Evolutionary conservation across 2,797 vertebrate genomes (phyloP).

Genomic region (Steatocranus sp.): DNA sequence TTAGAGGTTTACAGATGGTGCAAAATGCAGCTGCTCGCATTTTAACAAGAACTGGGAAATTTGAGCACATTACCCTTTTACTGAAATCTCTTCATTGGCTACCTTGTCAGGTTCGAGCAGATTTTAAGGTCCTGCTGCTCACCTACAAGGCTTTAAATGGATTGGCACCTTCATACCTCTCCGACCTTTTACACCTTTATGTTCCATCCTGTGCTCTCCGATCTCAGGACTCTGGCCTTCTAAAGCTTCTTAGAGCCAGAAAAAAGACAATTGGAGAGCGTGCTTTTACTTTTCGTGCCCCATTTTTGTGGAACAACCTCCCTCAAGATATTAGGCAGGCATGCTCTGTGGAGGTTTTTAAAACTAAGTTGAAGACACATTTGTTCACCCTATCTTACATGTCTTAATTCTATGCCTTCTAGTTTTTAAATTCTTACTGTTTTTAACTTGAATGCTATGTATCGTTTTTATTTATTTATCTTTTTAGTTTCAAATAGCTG

Average conservation of each 20-base stretch:
- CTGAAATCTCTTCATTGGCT: neutral
- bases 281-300: rapidly evolving
- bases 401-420: neutral
- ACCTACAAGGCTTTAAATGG: neutral
- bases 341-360: neutral
- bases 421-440: neutral
- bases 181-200: neutral
- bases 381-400: neutral
- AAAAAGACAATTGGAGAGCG: neutral
- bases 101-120: neutral
- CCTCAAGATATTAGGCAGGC: neutral
- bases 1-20: neutral
- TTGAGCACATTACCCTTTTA: neutral
- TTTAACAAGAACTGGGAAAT: neutral
- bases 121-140: neutral
- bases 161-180: neutral
- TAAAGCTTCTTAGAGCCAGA: neutral
- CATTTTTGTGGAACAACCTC: neutral
- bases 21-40: rapidly evolving
- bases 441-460: too few species aligned
- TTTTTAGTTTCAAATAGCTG: neutral
- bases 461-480: neutral
- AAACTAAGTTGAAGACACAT: neutral
- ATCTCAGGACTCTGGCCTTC: rapidly evolving
- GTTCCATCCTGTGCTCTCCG: neutral